A percentile compares a stretch with the other conserved stretches of the same genome.
These are phyloP conservation scores for Rattus norvegicus DNA, from an alignment of 2,113 vertebrate genomes.

Conservation along the genomic window GRCr8 NC_086035.1:50879501-50880000, in stretches of 20 bases:
- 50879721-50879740: background rate
- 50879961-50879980: background rate
- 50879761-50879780: background rate
- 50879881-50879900: background rate
- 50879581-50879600: background rate
- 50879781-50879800: background rate
- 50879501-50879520: background rate
- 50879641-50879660: background rate
- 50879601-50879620: no score
- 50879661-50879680: background rate
- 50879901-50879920: background rate
- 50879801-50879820: background rate
- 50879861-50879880: background rate
- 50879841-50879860: background rate
- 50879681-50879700: background rate
- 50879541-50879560: background rate
- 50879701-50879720: background rate
- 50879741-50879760: background rate
- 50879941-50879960: background rate
- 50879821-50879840: background rate
- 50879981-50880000: background rate
- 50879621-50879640: background rate
- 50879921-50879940: conserved; percentile 3
- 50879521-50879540: background rate
- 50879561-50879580: background rate